phyloP scores from a whole-genome alignment of 2,797 vertebrate species.

The Jordanella pulchra region DNA sequence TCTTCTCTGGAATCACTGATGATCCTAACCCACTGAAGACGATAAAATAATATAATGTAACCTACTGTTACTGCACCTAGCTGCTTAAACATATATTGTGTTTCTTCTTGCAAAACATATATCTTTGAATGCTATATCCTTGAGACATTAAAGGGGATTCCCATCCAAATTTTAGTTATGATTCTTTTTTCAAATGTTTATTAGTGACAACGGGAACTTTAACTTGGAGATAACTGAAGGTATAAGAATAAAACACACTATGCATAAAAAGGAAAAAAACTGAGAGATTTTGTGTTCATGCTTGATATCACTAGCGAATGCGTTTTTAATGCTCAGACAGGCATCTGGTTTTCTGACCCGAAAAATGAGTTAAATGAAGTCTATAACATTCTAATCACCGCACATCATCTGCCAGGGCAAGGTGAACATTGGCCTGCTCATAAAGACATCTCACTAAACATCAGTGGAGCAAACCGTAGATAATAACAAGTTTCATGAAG shows the following conservation, averaged over 20 bases:
- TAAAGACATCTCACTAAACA: constrained; percentile 81
- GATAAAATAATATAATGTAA: background rate
- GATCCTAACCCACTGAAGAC: too few species aligned
- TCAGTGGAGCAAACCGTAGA: constrained; percentile 68
- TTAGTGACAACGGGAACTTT: background rate
- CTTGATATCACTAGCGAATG: constrained; percentile 16
- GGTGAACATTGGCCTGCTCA: constrained; percentile 73
- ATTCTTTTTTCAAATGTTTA: background rate
- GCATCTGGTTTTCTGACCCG: constrained; percentile 39
- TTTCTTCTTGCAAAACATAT: too few species aligned
- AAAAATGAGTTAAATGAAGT: constrained; percentile 60
- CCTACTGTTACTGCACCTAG: too few species aligned
- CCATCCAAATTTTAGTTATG: background rate
- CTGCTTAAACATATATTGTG: too few species aligned
- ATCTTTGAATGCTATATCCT: too few species aligned
- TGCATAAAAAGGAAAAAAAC: background rate
- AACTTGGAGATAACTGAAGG: background rate
- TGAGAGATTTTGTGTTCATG: constrained; percentile 1
- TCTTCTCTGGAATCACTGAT: too few species aligned
- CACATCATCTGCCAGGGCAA: constrained; percentile 68
- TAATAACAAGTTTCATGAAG: constrained; percentile 82
- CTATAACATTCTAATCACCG: constrained; percentile 64
- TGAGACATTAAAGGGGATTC: background rate
- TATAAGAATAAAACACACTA: background rate
- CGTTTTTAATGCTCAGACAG: constrained; percentile 36